phyloP scores from a whole-genome alignment of 1,140 invertebrate genomes.

The Sitobion miscanthi region DNA sequence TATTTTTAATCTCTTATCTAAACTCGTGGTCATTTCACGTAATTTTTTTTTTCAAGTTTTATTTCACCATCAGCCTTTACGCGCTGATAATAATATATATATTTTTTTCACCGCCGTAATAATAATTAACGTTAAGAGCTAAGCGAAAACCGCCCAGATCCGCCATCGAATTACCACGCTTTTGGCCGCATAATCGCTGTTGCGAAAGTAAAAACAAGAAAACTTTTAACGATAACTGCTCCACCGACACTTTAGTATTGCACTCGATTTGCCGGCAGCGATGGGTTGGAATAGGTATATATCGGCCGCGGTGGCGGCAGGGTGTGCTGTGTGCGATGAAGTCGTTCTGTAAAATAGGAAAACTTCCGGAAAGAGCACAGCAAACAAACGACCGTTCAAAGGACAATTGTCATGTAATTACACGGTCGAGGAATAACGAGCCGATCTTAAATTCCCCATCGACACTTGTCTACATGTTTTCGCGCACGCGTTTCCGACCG shows the following conservation, averaged over 20 bases:
- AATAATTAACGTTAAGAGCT: conserved; percentile 28
- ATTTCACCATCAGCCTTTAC: neutral
- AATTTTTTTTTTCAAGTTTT: neutral
- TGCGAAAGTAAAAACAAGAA: conserved; percentile 42
- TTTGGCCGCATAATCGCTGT: conserved; percentile 44
- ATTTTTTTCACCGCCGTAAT: neutral
- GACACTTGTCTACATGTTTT: conserved; percentile 37
- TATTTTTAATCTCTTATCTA: conserved; percentile 14
- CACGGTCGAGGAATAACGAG: conserved; percentile 42
- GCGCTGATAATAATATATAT: neutral
- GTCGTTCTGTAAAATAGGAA: conserved; percentile 20
- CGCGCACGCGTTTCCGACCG: neutral
- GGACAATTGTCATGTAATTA: conserved; percentile 49
- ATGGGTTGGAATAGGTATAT: neutral
- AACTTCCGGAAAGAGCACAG: conserved; percentile 7
- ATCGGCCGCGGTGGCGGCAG: neutral
- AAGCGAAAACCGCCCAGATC: neutral
- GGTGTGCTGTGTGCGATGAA: neutral
- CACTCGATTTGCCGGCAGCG: conserved; percentile 22
- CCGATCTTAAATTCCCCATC: neutral
- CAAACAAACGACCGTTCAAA: conserved; percentile 42
- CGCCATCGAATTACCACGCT: conserved; percentile 2
- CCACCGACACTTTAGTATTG: conserved; percentile 33
- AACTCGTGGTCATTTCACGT: neutral
- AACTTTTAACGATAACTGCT: conserved; percentile 52